Evolutionary conservation across 2,113 vertebrate species (phyloP).

Genomic region (Dromaius novaehollandiae): DNA sequence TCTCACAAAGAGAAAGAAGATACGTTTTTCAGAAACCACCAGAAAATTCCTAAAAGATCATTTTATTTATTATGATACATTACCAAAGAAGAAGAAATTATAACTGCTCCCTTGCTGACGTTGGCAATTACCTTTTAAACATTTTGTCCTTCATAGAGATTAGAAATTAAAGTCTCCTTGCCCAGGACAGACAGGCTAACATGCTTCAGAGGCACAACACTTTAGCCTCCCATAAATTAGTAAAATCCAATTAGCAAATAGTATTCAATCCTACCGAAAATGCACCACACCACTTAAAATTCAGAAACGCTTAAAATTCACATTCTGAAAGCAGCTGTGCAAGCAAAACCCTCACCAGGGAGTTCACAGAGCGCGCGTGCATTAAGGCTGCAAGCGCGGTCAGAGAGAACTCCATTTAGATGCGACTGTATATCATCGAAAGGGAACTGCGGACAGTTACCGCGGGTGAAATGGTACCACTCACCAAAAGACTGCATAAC

Average conservation of each 20-base stretch:
- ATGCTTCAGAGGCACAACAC: not conserved
- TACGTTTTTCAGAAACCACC: not conserved
- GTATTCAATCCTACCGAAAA: not conserved
- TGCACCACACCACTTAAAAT: not conserved
- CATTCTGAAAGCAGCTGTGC: not conserved
- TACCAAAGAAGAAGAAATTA: not conserved
- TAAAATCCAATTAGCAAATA: not conserved
- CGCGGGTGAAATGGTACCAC: not conserved
- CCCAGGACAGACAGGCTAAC: not conserved
- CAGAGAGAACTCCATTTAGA: not conserved
- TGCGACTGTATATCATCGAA: not conserved
- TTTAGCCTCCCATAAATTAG: not conserved
- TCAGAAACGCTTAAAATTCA: not conserved
- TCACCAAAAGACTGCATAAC: not conserved
- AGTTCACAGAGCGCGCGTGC: rapidly evolving
- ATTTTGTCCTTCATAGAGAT: not conserved
- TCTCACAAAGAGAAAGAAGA: not conserved
- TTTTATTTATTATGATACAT: not conserved
- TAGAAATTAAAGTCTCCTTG: not conserved
- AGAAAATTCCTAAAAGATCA: not conserved
- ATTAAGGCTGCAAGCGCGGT: not conserved
- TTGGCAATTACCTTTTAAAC: not conserved
- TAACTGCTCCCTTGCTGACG: not conserved
- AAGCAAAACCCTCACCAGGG: not conserved
- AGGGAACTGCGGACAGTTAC: not conserved